Conservation (phyloP, 2,113 vertebrate genomes). For the human region DNA sequence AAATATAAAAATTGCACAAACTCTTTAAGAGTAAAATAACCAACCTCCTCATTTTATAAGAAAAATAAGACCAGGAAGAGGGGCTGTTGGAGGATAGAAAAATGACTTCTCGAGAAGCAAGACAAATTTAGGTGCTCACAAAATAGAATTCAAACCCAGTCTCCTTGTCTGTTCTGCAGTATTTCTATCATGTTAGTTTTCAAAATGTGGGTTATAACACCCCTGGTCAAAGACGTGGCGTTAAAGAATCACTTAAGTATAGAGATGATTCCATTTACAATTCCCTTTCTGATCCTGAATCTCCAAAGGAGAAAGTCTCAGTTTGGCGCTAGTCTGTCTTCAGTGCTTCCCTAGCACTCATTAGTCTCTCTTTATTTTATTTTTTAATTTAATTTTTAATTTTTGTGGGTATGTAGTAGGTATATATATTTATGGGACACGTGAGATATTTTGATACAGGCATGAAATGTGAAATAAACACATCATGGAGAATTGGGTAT, state of each 20-base stretch:
- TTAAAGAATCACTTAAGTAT: background rate
- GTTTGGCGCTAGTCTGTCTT: background rate
- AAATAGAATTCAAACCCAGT: background rate
- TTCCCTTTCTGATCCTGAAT: background rate
- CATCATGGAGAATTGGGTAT: too few species aligned
- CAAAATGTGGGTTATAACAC: background rate
- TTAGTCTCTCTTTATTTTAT: background rate
- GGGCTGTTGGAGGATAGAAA: background rate
- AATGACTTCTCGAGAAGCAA: background rate
- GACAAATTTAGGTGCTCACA: background rate
- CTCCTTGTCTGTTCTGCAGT: background rate
- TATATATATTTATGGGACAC: too few species aligned
- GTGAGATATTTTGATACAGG: too few species aligned
- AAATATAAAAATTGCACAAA: background rate
- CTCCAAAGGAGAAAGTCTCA: background rate
- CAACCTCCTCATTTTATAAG: background rate
- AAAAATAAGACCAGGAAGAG: background rate
- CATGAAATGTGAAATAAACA: too few species aligned
- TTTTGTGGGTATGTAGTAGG: too few species aligned
- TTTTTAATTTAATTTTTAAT: too few species aligned
- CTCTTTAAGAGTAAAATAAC: background rate
- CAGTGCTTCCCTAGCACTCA: background rate
- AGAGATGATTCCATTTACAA: conserved; percentile 11
- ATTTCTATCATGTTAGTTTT: background rate
- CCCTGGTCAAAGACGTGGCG: background rate